Evolutionary conservation across 1,140 invertebrate species (phyloP).

Genomic region (Orchesella cincta): DNA sequence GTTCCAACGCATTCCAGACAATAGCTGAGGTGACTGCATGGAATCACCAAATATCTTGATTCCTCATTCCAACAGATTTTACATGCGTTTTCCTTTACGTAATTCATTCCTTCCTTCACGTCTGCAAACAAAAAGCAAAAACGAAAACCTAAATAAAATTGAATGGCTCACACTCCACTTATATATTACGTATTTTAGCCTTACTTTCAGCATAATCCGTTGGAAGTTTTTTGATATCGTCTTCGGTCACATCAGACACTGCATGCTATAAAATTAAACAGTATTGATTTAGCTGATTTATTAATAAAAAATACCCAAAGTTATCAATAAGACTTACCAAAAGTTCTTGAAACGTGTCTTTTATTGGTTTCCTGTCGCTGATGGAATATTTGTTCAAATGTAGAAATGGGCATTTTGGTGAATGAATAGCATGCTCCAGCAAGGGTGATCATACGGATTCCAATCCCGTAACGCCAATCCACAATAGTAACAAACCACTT

Average conservation of each 20-base stretch:
- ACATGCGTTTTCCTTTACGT: background rate
- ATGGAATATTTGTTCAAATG: background rate
- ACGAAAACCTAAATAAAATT: too few species aligned
- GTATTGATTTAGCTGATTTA: background rate
- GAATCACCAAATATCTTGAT: slow-evolving; percentile 6
- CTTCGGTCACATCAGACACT: too few species aligned
- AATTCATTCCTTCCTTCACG: background rate
- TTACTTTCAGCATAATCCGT: too few species aligned
- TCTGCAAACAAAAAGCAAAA: too few species aligned
- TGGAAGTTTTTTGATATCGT: too few species aligned
- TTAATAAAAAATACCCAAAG: background rate
- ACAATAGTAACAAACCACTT: background rate
- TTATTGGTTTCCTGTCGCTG: background rate
- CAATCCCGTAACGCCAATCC: background rate
- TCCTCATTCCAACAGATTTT: background rate
- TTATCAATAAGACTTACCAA: background rate
- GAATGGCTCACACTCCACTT: too few species aligned
- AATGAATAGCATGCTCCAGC: background rate
- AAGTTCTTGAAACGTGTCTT: background rate
- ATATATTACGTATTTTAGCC: too few species aligned
- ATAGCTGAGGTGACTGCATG: slow-evolving; percentile 21
- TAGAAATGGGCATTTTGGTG: background rate
- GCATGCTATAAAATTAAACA: too few species aligned
- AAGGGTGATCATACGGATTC: background rate
- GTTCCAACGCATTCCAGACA: slow-evolving; percentile 4